Evolutionary conservation across 2,888 invertebrate species (phyloP), one percentile per base, ranked within the genome.

Genomic region (Mythimna pallens): DNA sequence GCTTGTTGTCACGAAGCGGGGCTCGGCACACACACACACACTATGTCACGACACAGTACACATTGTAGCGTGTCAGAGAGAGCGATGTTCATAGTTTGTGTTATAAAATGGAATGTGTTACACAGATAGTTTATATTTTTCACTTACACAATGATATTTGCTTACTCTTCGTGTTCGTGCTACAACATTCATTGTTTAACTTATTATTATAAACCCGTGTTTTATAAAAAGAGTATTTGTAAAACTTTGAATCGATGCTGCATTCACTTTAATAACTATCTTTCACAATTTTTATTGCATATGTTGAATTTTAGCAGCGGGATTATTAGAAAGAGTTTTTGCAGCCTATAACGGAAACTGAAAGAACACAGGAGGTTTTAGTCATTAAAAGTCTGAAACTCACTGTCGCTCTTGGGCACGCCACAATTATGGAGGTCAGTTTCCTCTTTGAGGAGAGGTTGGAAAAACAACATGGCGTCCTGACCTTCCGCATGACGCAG

Each of bases 41-140:
- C 12, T 58, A 40, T 66, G 14, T 43, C 59, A 58, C 47, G 67
- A 69, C 59, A 52, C 62, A 59, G 66, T 69, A 59, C 54, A 55
- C 43, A 73, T 65, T 73, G 71, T 79, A 73, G 76, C 71, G 73
- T 83, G 83, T 47, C 69, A 64, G 63, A 54, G 74, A 82, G 64
- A 34, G 47, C 69, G 61, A 68, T 63, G 55, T 65, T 72, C 61
- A 68, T 70, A 72, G 47, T 68, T 74, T 65, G 62, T 71, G 22
- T 52, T 68, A 65, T 70, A 58, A 70, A 50, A 62, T 57, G 34
- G 43, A 72, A 74, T 74, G 81, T 80, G 61, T 61, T 47, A 65
- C 71, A 65, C 79, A 73, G 70, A 73, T 65, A 82, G 67, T 73
- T 76, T 54, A 66, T n/a, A 82, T 85, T 76, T 73, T 80, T 85